phyloP scores from a whole-genome alignment of 2,113 vertebrate species.

The Neogale vison region DNA sequence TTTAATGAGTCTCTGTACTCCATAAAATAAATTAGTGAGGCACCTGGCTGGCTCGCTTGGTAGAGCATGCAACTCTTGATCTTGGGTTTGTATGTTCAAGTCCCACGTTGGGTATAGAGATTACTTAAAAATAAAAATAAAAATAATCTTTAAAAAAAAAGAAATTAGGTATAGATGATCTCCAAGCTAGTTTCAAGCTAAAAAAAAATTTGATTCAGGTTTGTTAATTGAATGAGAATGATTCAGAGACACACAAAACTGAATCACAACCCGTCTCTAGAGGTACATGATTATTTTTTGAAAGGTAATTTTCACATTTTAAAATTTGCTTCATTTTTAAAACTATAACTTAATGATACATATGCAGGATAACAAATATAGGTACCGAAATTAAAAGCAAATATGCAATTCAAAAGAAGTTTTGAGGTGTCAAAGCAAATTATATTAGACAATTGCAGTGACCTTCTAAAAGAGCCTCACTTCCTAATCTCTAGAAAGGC shows the following conservation, averaged over 20 bases:
- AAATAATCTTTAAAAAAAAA: not conserved
- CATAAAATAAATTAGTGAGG: not conserved
- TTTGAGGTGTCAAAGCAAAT: slow-evolving; percentile 19
- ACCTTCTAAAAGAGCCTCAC: not conserved
- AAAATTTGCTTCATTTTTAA: not conserved
- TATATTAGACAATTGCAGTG: not conserved
- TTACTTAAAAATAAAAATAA: not conserved
- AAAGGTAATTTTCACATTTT: slow-evolving; percentile 4
- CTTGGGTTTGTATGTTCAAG: not conserved
- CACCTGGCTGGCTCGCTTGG: not conserved
- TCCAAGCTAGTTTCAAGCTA: not conserved
- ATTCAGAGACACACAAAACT: not conserved
- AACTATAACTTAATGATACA: not conserved
- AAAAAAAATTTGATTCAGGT: slow-evolving; percentile 1
- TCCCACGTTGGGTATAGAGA: not conserved
- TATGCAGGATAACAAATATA: not conserved
- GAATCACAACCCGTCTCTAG: not conserved
- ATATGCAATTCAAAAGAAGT: not conserved
- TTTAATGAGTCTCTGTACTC: not conserved
- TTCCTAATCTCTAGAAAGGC: not conserved
- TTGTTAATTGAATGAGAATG: not conserved
- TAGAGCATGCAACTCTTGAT: not conserved
- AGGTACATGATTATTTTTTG: not conserved
- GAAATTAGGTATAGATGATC: not conserved
- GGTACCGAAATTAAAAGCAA: not conserved